Base-by-base conservation (phyloP, 1,140 invertebrate genomes). In the Eufriesea mexicana region DNA sequence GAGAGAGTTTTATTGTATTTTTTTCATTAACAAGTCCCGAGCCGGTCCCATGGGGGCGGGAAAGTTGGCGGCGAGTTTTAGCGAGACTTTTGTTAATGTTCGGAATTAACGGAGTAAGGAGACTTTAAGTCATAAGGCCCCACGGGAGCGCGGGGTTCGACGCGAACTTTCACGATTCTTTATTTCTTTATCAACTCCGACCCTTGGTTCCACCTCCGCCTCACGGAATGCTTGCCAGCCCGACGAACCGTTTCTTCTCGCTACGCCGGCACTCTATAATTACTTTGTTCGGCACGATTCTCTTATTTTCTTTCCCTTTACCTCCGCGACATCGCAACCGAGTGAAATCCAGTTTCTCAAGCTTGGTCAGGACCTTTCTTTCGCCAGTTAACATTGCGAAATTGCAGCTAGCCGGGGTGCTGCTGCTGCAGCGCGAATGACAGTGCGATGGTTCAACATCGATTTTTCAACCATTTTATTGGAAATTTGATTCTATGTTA, bases 31-130 rank as follows among this genome's bases (percentile, higher is more conserved):
- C 93, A 93, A 93, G 92, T 93, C 91, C 71, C 88, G 71, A 81
- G 80, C 83, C 79, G 83, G 81, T 87, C 91, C 91, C 90, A 85
- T 55, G 92, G 86, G 91, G 74, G 64, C 67, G 78, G 83, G 70
- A 87, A 93, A 93, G 91, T 93, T 92, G 89, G 89, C 89, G 87
- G 91, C 89, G 91, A 93, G 93, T 93, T 94, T 94, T 93, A 92
- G 92, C 92, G 90, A 93, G 92, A 94, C 92, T 93, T 94, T 94
- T 94, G 93, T 94, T 94, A 94, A 94, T 94, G 93, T 94, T 94
- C 92, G 90, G 92, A 94, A 94, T 93, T 94, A 94, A 94, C 92
- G 93, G 92, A 93, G 93, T 94, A 94, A 94, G 92, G 93, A 92
- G 92, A 94, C 92, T 94, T 93, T 94, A 94, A 94, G 93, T 94